A percentile compares a stretch with the other conserved stretches of the same genome.
These are phyloP conservation scores for Magallana gigas DNA, from an alignment of 1,140 invertebrate genomes.

Conservation along the genomic window DNA sequence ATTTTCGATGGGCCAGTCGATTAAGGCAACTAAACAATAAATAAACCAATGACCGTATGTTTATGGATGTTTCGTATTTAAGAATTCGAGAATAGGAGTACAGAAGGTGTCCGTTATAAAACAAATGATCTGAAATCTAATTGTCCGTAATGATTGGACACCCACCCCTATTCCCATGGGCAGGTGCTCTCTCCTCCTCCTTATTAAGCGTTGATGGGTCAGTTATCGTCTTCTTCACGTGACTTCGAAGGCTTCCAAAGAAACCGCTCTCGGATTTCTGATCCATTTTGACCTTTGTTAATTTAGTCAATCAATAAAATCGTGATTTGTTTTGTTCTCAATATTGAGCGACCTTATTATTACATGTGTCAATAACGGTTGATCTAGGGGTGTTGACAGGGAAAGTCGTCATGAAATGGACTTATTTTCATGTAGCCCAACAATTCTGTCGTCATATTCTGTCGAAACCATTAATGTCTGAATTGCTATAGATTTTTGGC, in stretches of 20 bases:
- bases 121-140: no score
- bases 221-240: neutral
- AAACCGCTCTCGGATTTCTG: neutral
- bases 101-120: no score
- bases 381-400: conserved; percentile 1
- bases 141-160: no score
- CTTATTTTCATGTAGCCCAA: neutral
- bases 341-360: conserved; percentile 27
- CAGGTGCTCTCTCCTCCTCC: no score
- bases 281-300: conserved; percentile 10
- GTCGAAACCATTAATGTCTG: conserved; percentile 20
- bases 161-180: no score
- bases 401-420: conserved; percentile 19
- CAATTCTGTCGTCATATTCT: neutral
- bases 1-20: no score
- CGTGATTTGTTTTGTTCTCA: conserved; percentile 11
- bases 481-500: conserved; percentile 27
- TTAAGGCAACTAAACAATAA: no score
- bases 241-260: neutral
- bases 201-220: no score
- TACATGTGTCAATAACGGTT: conserved; percentile 22
- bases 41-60: no score
- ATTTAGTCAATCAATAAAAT: conserved; percentile 23
- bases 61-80: no score
- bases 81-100: no score